A percentile compares a stretch with the other conserved stretches of the same genome.
Evolutionary conservation across 2,113 vertebrate species (phyloP).

Genomic region (Mustela lutreola): DNA sequence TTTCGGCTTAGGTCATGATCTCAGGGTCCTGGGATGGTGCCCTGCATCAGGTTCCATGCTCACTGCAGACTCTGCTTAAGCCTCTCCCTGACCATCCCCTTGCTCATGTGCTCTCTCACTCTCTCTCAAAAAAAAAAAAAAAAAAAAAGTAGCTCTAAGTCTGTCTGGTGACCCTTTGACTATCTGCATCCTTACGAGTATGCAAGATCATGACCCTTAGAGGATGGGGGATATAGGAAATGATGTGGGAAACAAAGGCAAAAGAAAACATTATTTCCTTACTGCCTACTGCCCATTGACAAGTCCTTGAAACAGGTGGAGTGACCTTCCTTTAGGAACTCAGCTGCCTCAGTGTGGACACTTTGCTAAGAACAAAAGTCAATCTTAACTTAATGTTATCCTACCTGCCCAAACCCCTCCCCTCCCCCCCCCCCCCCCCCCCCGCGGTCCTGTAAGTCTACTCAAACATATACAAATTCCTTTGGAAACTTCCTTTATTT

Average conservation of each 20-base stretch:
- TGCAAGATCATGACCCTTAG: not conserved
- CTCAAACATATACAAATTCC: too few species aligned
- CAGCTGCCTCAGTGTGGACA: not conserved
- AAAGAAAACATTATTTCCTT: not conserved
- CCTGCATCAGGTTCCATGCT: not conserved
- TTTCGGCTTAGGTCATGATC: not conserved
- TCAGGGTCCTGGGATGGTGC: not conserved
- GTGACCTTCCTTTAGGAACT: not conserved
- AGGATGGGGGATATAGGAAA: not conserved
- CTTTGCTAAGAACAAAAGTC: not conserved
- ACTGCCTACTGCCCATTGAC: not conserved
- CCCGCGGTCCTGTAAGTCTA: too few species aligned
- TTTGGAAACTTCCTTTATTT: too few species aligned
- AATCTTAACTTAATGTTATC: not conserved
- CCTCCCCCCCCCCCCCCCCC: fast-evolving
- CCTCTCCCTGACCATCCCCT: not conserved
- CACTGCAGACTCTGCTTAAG: not conserved
- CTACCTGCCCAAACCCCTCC: too few species aligned
- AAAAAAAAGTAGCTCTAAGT: not conserved
- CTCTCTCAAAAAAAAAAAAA: not conserved
- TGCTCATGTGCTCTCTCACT: not conserved
- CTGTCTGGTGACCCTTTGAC: not conserved
- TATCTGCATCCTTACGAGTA: not conserved
- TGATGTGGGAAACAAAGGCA: not conserved
- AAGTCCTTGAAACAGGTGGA: not conserved